Base-by-base conservation (phyloP, 2,888 invertebrate genomes). In the Epirrita christyi region DNA sequence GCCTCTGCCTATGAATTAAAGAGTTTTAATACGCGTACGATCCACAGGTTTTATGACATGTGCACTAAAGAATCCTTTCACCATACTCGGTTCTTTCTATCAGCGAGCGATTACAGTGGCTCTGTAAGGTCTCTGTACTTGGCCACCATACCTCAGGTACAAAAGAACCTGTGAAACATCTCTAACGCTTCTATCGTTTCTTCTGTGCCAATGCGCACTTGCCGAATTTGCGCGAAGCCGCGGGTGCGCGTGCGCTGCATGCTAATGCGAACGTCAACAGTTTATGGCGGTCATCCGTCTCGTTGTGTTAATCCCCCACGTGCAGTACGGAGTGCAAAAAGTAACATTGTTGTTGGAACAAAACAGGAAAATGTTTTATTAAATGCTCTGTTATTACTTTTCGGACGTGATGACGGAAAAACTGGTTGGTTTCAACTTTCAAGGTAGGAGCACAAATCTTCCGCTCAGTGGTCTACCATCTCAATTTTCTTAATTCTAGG, bases 231-330 rank as follows among this genome's bases (percentile, higher is more conserved):
- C 34, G 50, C 50, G 46, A 56, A 29, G 38, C 4, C 29, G 69
- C 63, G 45, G n/a, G n/a, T 41, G 70, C 53, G 73, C 88, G 86
- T 85, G 85, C 68, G 66, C 38, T 40, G 83, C 72, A 61, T 87
- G 70, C 72, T 55, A 71, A 82, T 62, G 43, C 59, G 54, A 52
- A 55, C 66, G 67, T 60, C 68, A 63, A 67, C 56, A 56, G 60
- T 72, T 76, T 76, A 76, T 72, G 71, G n/a, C n/a, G n/a, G 70
- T 71, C 71, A 78, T 78, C 70, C 73, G 67, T 76, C 76, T 76
- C 76, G 66, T 69, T 67, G 68, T 73, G 75, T 72, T 75, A 77
- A 79, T 76, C 70, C 68, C n/a, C 27, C 15, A 36, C 37, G 29
- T 40, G 11, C 15, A 32, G 32, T 21, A 7, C 32, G 14, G 61